A percentile compares a stretch with the other conserved stretches of the same genome.
These are phyloP conservation scores for Torymus aiolomorphi DNA, from an alignment of 2,888 invertebrate genomes.

Conservation along the genomic window DNA sequence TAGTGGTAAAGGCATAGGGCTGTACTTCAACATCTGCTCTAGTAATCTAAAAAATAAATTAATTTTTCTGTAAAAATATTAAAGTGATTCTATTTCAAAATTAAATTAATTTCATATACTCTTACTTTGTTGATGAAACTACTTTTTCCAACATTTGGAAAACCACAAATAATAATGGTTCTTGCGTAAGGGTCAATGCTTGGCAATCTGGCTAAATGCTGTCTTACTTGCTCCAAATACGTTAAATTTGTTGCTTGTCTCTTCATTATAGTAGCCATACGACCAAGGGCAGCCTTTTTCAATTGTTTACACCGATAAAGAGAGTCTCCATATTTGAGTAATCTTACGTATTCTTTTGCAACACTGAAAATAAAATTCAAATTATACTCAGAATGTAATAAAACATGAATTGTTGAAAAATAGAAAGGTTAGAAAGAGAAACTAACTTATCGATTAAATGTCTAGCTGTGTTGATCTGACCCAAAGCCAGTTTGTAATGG, in stretches of 20 bases:
- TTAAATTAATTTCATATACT: background rate
- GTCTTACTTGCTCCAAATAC: slow-evolving; percentile 97
- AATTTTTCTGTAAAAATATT: background rate
- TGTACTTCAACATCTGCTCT: slow-evolving; percentile 99
- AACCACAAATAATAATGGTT: slow-evolving; percentile 98
- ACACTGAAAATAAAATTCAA: slow-evolving; percentile 81
- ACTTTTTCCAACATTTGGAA: slow-evolving; percentile 99
- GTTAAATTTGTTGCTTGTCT: slow-evolving; percentile 95
- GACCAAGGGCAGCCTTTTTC: slow-evolving; percentile 96
- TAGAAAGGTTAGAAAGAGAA: background rate
- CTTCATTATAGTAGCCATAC: slow-evolving; percentile 99
- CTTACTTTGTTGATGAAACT: slow-evolving; percentile 97
- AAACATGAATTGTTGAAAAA: background rate
- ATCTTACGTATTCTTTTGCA: slow-evolving; percentile 95
- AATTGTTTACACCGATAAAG: slow-evolving; percentile 98
- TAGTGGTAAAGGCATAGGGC: slow-evolving; percentile 99
- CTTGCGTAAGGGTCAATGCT: slow-evolving; percentile 99
- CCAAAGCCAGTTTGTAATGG: slow-evolving; percentile 98
- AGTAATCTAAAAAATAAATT: slow-evolving; percentile 82
- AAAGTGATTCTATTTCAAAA: too few relatives aligned
- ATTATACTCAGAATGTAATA: slow-evolving; percentile 25
- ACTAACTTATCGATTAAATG: slow-evolving; percentile 97
- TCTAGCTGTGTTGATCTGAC: slow-evolving; percentile 97
- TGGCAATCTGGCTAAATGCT: slow-evolving; percentile 97
- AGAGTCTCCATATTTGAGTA: slow-evolving; percentile 98